phyloP scores from a whole-genome alignment of 2,113 vertebrate genomes.

The Marmota monax region DNA sequence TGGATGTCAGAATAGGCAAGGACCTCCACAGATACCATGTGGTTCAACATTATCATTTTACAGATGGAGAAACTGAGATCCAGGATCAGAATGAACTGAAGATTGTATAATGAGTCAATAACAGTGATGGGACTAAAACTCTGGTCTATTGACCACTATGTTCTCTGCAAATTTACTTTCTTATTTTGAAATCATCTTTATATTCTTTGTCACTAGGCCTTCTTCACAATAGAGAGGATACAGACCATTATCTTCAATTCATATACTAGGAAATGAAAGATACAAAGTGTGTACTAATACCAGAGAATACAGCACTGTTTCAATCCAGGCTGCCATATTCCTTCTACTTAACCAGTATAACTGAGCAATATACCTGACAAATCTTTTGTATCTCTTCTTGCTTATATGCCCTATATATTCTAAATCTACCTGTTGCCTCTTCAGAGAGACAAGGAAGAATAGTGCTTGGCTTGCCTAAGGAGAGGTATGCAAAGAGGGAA shows the following conservation, averaged over 20 bases:
- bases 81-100: not conserved
- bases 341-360: not conserved
- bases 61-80: not conserved
- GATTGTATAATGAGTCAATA: not conserved
- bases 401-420: not conserved
- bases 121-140: not conserved
- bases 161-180: not conserved
- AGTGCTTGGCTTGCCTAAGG: not conserved
- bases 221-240: not conserved
- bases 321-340: not conserved
- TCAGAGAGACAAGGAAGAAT: not conserved
- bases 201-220: not conserved
- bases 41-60: not conserved
- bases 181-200: not conserved
- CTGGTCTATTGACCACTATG: too few relatives aligned
- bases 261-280: not conserved
- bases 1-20: not conserved
- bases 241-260: not conserved
- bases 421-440: not conserved
- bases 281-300: not conserved
- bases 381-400: not conserved
- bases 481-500: not conserved
- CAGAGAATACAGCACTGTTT: conserved; percentile 5
- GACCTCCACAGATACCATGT: not conserved
- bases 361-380: not conserved